phyloP scores from a whole-genome alignment of 2,113 vertebrate genomes.

The Todiramphus saurophagus region DNA sequence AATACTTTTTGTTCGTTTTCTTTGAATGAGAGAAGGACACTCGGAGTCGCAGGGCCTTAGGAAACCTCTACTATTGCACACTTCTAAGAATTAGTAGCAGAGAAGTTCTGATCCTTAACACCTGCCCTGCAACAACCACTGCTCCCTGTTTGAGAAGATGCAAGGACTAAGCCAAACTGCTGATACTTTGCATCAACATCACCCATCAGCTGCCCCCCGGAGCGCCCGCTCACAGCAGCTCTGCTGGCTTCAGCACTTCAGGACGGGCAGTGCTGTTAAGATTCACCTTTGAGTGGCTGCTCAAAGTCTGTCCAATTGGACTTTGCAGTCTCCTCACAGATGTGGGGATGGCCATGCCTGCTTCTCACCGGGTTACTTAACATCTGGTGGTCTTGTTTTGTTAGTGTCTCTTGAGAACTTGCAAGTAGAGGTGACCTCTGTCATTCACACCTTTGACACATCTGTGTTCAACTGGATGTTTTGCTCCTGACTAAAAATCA shows the following conservation, averaged over 20 bases:
- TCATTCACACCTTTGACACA: not conserved
- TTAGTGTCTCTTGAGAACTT: not conserved
- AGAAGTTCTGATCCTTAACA: not conserved
- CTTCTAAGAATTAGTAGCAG: not conserved
- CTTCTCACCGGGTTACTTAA: not conserved
- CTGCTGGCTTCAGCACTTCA: not conserved
- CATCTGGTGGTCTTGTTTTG: not conserved
- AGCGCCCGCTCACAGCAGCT: not conserved
- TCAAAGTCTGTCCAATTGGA: not conserved
- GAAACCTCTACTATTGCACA: not conserved
- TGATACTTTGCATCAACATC: not conserved
- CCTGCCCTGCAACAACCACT: not conserved
- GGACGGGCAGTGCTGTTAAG: not conserved
- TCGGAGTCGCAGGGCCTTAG: not conserved
- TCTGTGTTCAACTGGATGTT: not conserved
- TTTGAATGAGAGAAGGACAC: not conserved
- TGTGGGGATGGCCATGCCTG: not conserved
- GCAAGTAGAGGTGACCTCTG: not conserved
- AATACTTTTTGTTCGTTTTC: not conserved
- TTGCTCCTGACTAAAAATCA: not conserved
- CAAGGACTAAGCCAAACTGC: not conserved
- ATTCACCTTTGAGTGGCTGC: not conserved
- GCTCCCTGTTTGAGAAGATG: not conserved
- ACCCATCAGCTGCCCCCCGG: not conserved
- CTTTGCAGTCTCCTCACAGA: not conserved